Conservation (phyloP, 1,140 invertebrate species). For the Ladona fulva region DNA sequence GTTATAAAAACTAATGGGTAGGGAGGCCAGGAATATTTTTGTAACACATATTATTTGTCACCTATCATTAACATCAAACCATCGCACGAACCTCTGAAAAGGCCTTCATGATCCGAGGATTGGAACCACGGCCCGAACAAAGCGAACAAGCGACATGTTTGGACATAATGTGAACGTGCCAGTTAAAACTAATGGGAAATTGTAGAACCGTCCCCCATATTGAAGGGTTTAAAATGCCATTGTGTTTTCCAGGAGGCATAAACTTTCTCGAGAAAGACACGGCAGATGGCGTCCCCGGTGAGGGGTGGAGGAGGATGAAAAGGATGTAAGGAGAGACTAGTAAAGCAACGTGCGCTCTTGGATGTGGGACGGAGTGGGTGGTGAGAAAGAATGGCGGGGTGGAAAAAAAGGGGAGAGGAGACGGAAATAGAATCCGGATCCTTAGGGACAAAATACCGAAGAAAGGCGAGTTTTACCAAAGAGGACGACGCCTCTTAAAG, state of each 20-base stretch:
- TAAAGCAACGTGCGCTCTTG: background rate
- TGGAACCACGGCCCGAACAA: background rate
- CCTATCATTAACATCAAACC: background rate
- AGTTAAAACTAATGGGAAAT: slow-evolving; percentile 7
- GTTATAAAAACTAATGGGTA: no score
- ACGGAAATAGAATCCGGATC: slow-evolving; percentile 8
- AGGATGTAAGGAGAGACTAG: background rate
- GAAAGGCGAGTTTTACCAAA: background rate
- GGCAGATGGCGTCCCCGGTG: background rate
- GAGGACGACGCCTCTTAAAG: background rate
- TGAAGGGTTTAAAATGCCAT: slow-evolving; percentile 4
- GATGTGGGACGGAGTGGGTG: background rate
- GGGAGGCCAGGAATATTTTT: no score
- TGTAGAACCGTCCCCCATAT: background rate
- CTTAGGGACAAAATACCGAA: slow-evolving; percentile 1
- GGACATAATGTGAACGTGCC: background rate
- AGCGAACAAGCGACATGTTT: background rate
- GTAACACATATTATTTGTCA: background rate
- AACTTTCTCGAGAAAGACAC: background rate
- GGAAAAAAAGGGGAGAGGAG: background rate
- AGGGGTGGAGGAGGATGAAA: background rate
- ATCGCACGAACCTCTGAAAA: background rate
- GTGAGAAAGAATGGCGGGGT: background rate
- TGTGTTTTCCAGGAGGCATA: background rate
- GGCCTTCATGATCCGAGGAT: no score